Evolutionary conservation across 1,140 invertebrate species (phyloP), one percentile per base, ranked within the genome.

Genomic region (Cotesia chilonis): DNA sequence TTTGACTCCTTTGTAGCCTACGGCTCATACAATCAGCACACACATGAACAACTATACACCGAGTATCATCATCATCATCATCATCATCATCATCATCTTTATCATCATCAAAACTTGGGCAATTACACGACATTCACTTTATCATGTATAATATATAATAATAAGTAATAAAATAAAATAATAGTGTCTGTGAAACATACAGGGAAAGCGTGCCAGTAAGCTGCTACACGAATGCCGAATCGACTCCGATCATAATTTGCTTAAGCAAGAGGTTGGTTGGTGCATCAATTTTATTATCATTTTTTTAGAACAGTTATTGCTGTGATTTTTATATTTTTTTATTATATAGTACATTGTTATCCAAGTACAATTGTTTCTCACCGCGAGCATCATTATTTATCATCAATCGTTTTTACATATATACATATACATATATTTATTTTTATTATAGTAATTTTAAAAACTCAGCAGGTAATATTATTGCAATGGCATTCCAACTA

Each of bases 241-340:
- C 17, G 69, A 75, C 64, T 60, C 69, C 35, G 71, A 73, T 73
- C 47, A 75, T 75, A 71, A 73, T 71, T 68, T 70, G 47, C 68
- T 75, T 41, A 75, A 68, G 69, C 68, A 75, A 63, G 71, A 75
- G 71, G 71, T 75, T 63, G 6, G 57, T 54, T 63, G 7, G 57
- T 54, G 51, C 54, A 52, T 35, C 52, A 20, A 38, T n/a, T 17
- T 9, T 14, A 41, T 66, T 20, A 17, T 9, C 20, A 20, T 20
- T 20, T 59, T 10, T 59, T 2, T 59, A 55, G 12, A 20, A 12
- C 17, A 55, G 3, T 14, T 55, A 20, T 55, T 14, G 12, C 54
- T 52, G n/a, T 52, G n/a, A 14, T 14, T 55, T 14, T 55, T 14
- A 4, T 10, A 4, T 4, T 55, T 10, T 55, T 41, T 41, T 41